A percentile compares a stretch with the other conserved stretches of the same genome.
Conservation (phyloP, 2,797 vertebrate genomes). For the Chrysolophus pictus region DNA sequence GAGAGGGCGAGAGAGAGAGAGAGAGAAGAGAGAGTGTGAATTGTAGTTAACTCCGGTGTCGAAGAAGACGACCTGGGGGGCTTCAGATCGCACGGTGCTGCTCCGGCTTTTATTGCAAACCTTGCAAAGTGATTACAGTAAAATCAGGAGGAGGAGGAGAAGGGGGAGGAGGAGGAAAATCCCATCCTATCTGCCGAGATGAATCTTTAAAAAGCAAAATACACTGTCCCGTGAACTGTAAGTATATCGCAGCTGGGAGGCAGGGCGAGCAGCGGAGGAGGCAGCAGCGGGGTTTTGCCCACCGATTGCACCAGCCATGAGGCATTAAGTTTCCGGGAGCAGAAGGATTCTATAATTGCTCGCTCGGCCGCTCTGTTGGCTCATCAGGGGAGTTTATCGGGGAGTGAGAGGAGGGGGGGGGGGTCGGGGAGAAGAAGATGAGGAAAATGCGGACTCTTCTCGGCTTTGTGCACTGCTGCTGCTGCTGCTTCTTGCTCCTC, state of each 20-base stretch:
- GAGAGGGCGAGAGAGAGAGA: background rate
- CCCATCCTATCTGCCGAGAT: constrained; percentile 51
- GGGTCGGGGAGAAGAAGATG: constrained; percentile 58
- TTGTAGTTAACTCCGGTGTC: constrained; percentile 73
- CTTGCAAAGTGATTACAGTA: constrained; percentile 71
- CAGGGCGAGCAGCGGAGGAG: constrained; percentile 48
- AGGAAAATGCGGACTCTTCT: constrained; percentile 77
- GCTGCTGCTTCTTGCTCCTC: constrained; percentile 86
- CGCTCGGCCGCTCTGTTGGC: background rate
- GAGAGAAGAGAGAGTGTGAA: constrained; percentile 30
- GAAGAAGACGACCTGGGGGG: constrained; percentile 52
- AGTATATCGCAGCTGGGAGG: constrained; percentile 69
- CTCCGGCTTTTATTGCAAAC: constrained; percentile 60
- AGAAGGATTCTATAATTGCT: constrained; percentile 53
- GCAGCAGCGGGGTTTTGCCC: constrained; percentile 51
- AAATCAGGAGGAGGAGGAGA: constrained; percentile 61
- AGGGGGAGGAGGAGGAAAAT: constrained; percentile 61
- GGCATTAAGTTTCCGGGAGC: constrained; percentile 75
- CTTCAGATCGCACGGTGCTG: constrained; percentile 33
- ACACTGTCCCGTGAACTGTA: constrained; percentile 82
- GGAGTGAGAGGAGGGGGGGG: constrained; percentile 17
- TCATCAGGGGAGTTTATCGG: background rate
- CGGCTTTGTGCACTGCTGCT: constrained; percentile 74
- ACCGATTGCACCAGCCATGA: constrained; percentile 72
- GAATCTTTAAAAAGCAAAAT: constrained; percentile 69